Conservation (phyloP, 2,888 invertebrate genomes). For the Ramazzottius varieornatus region DNA sequence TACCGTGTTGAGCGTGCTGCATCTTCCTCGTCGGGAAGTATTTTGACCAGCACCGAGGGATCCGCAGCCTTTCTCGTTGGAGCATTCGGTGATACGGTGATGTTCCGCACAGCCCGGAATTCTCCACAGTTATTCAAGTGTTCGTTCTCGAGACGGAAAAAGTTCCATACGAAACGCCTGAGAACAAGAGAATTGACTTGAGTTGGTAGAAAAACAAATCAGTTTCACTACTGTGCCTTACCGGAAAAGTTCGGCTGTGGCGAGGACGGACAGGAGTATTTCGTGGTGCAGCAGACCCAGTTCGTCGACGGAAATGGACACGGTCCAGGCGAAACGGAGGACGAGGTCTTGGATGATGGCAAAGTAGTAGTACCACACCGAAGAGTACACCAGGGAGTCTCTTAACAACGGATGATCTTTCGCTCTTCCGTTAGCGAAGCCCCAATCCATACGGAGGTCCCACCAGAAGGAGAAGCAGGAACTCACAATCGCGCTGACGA, state of each 20-base stretch:
- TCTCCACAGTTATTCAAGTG: slow-evolving; percentile 92
- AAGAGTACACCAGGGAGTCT: slow-evolving; percentile 23
- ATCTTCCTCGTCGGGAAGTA: not conserved
- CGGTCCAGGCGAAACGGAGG: slow-evolving; percentile 70
- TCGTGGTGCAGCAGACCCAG: slow-evolving; percentile 45
- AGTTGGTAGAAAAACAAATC: slow-evolving; percentile 7
- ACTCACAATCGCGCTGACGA: slow-evolving; percentile 44
- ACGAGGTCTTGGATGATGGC: slow-evolving; percentile 82
- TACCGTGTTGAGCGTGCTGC: not conserved
- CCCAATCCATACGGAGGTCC: slow-evolving; percentile 99
- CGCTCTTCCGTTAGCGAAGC: slow-evolving; percentile 63
- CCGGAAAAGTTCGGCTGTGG: slow-evolving; percentile 67
- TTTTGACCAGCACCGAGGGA: not conserved
- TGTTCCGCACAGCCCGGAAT: slow-evolving; percentile 90
- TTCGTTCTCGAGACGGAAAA: slow-evolving; percentile 94
- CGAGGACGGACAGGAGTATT: slow-evolving; percentile 52
- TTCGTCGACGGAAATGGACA: slow-evolving; percentile 57
- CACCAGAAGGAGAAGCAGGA: slow-evolving; percentile 86
- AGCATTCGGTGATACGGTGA: slow-evolving; percentile 48
- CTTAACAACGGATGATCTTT: not conserved
- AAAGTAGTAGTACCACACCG: slow-evolving; percentile 52
- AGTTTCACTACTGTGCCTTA: slow-evolving; percentile 20
- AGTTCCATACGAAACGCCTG: slow-evolving; percentile 86
- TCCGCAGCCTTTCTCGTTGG: not conserved
- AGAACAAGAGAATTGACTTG: slow-evolving; percentile 7